Evolutionary conservation across 2,888 invertebrate species (phyloP).

Genomic region (Cerastis leucographa): DNA sequence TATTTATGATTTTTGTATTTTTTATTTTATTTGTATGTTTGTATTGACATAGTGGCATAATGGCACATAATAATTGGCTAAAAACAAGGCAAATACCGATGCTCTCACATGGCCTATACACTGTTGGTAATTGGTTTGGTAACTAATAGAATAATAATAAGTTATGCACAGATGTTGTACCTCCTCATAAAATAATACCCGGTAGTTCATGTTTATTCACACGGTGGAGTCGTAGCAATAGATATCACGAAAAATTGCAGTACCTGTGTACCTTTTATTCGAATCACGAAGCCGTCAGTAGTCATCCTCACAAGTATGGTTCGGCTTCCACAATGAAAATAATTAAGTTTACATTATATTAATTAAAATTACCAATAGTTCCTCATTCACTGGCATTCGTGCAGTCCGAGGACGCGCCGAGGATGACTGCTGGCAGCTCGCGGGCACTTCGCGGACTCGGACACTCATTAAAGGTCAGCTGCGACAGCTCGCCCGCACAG

Average conservation of each 20-base stretch:
- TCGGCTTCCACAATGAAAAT: conserved; percentile 16
- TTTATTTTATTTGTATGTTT: conserved; percentile 68
- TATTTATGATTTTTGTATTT: conserved; percentile 70
- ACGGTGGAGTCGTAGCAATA: conserved; percentile 60
- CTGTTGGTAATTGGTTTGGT: conserved; percentile 69
- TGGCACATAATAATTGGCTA: conserved; percentile 77
- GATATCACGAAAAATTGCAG: conserved; percentile 44
- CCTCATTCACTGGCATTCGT: neutral
- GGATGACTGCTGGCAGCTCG: conserved; percentile 55
- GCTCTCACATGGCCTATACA: conserved; percentile 76
- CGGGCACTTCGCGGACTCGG: conserved; percentile 62
- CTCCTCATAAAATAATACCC: conserved; percentile 46
- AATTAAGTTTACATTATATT: neutral
- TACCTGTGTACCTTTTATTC: conserved; percentile 36
- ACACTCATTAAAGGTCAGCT: conserved; percentile 63
- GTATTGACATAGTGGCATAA: conserved; percentile 88
- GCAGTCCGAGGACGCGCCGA: conserved; percentile 1
- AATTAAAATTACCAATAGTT: conserved; percentile 11
- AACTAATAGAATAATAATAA: conserved; percentile 61
- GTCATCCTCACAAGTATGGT: conserved; percentile 43
- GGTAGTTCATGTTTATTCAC: conserved; percentile 59
- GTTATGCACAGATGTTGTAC: conserved; percentile 58
- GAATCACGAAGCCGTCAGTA: conserved; percentile 52
- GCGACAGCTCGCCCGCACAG: conserved; percentile 46
- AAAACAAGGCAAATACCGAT: conserved; percentile 72